Base-by-base conservation (phyloP, 2,797 vertebrate species). In the Euphonia xanthogaster region DNA sequence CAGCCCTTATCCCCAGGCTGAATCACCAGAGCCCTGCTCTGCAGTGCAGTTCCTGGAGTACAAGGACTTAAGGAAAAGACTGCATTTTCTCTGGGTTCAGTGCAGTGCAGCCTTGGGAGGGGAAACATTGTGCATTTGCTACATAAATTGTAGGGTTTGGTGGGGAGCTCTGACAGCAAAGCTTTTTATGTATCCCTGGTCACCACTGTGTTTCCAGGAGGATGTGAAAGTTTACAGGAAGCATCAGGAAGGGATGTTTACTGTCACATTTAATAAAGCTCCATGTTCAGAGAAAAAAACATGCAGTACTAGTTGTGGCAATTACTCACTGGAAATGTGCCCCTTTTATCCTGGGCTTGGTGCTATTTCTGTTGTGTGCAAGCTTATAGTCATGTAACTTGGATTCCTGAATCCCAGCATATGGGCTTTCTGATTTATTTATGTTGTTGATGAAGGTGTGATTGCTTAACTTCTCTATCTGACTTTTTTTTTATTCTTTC, bases 391-490 rank as follows among this genome's bases (percentile, higher is more conserved):
- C 68, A 68, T 25, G 42, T 77, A 87, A 79, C 78, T 87, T 80
- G 78, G 48, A 87, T 92, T 95, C 44, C 68, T 86, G 73, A 86
- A 90, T 93, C 86, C 90, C 62, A 90, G 67, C 92, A 92, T 94
- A 96, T 94, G 90, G 95, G 44, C 74, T 88, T 90, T 86, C 93
- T 93, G 88, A 82, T 92, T 96, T 97, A 96, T 96, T 96, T 92
- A 96, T 96, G 80, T 81, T 91, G 78, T 83, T 90, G 88, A 60
- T 90, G 88, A 50, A 76, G 74, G 60, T 84, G 86, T 40, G 74
- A 86, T 95, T 94, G 71, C 88, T 73, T 90, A 80, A 78, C 85
- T 93, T 85, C 81, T 95, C 91, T 71, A 77, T 93, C 77, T 79
- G 63, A 40, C 44, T 93, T 89, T 92, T 94, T 94, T 93, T 86